phyloP scores from a whole-genome alignment of 2,888 invertebrate genomes.

The Cheilosia impressa region DNA sequence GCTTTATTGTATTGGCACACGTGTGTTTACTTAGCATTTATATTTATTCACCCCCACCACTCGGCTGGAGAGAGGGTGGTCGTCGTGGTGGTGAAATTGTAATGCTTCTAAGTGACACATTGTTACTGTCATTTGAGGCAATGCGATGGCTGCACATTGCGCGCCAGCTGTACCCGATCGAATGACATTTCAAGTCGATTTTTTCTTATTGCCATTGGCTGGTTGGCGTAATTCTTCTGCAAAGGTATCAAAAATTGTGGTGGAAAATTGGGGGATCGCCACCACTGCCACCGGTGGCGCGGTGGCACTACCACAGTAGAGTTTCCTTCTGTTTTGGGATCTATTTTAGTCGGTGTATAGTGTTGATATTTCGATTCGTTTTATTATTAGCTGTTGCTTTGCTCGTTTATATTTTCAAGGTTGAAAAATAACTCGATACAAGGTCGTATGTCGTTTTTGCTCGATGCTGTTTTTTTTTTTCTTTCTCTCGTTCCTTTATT shows the following conservation, averaged over 20 bases:
- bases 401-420: conserved; percentile 80
- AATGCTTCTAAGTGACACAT: conserved; percentile 17
- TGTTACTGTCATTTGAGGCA: conserved; percentile 29
- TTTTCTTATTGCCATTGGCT: not conserved
- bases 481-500: conserved; percentile 53
- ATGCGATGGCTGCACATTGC: conserved; percentile 6
- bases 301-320: conserved; percentile 44
- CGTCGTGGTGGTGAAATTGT: not conserved
- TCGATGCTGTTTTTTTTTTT: conserved; percentile 40
- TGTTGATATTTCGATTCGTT: conserved; percentile 61
- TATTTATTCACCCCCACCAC: conserved; percentile 1
- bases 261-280: conserved; percentile 33
- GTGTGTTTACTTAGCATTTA: conserved; percentile 71
- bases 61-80: not conserved
- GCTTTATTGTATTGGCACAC: conserved; percentile 67
- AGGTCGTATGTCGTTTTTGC: conserved; percentile 80
- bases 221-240: not conserved
- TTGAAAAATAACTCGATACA: conserved; percentile 83
- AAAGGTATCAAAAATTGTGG: conserved; percentile 7
- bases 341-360: conserved; percentile 54
- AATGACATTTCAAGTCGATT: conserved; percentile 6
- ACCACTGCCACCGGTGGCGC: not conserved
- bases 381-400: conserved; percentile 76
- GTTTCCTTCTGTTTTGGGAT: conserved; percentile 39
- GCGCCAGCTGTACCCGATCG: conserved; percentile 23